Evolutionary conservation across 2,797 vertebrate species (phyloP).

Genomic region (Etheostoma nigrum): DNA sequence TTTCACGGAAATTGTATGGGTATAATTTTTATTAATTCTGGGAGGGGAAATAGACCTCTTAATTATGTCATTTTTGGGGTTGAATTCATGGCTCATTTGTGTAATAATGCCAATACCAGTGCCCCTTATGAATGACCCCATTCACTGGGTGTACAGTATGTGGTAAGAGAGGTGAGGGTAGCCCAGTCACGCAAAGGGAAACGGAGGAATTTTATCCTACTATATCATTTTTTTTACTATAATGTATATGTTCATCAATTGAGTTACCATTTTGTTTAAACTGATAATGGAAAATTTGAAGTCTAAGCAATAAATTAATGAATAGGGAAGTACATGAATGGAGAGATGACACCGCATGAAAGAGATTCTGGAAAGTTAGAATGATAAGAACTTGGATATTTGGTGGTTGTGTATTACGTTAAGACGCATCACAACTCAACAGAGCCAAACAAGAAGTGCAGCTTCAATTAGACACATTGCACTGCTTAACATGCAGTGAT

Average conservation of each 20-base stretch:
- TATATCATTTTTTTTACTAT: constrained; percentile 65
- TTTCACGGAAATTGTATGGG: constrained; percentile 36
- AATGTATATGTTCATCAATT: constrained; percentile 78
- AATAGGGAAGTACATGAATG: constrained; percentile 79
- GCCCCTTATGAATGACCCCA: constrained; percentile 65
- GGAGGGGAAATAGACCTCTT: constrained; percentile 41
- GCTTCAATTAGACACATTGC: constrained; percentile 58
- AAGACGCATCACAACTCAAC: constrained; percentile 32
- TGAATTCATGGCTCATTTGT: constrained; percentile 63
- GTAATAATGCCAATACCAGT: constrained; percentile 46
- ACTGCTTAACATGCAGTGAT: constrained; percentile 66
- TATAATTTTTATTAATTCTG: constrained; percentile 33
- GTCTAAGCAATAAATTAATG: constrained; percentile 84
- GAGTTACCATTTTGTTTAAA: constrained; percentile 81
- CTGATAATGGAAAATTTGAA: constrained; percentile 70
- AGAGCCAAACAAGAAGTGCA: constrained; percentile 24
- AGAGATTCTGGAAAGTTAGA: constrained; percentile 70
- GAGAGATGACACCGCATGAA: constrained; percentile 78
- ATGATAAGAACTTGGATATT: constrained; percentile 48
- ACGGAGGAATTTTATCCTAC: constrained; percentile 71
- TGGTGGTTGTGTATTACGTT: constrained; percentile 46
- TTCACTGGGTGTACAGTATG: constrained; percentile 66
- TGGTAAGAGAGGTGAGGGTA: constrained; percentile 70
- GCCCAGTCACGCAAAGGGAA: constrained; percentile 70
- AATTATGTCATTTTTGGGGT: constrained; percentile 83